Evolutionary conservation across 2,888 invertebrate species (phyloP), one percentile per base, ranked within the genome.

Genomic region (Andrena marginata): DNA sequence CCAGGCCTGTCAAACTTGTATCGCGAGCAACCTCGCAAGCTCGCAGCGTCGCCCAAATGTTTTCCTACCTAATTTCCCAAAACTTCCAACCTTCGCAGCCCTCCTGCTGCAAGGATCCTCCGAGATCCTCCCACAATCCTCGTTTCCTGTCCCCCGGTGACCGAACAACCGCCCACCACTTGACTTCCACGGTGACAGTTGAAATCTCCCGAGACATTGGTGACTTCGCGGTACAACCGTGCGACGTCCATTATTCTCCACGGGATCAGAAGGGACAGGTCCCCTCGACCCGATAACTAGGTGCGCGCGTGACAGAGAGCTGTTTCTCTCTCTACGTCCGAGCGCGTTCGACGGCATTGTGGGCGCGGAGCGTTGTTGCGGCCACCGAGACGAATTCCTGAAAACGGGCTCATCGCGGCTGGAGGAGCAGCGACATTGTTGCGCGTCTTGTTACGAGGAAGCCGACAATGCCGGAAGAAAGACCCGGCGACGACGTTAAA

Each of bases 381-480:
- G 67, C 42, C 49, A 56, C 75, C 78, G 71, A 48, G 65, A 83
- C 83, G 83, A 83, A 83, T 83, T 75, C 77, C 26, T 26, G 65
- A 83, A 82, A 77, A 70, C 82, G 69, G 42, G 54, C 64, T 69
- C 62, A 69, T 73, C 73, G 82, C 70, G 31, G 60, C 20, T 26
- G 60, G 56, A 65, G 70, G 23, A 74, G 23, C 49, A 26, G 29
- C 23, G 62, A 69, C 54, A 67, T 70, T 73, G 83, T 82, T 70
- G 73, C 73, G 51, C 83, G 85, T 68, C 86, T 86, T 80, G 85
- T 87, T 85, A 80, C 85, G 63, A 82, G 78, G 77, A 62, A 78
- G 68, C 77, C 62, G 75, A 87, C 84, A 85, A 86, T 84, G 75
- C 48, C 67, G 77, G 63, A 60, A 79, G 82, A 84, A 84, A 82